Evolutionary conservation across 30 jellyfish, hydroid and myxozoan genomes (phyloP), one percentile per base, ranked within the genome.

Genomic region (Hydractinia echinata): DNA sequence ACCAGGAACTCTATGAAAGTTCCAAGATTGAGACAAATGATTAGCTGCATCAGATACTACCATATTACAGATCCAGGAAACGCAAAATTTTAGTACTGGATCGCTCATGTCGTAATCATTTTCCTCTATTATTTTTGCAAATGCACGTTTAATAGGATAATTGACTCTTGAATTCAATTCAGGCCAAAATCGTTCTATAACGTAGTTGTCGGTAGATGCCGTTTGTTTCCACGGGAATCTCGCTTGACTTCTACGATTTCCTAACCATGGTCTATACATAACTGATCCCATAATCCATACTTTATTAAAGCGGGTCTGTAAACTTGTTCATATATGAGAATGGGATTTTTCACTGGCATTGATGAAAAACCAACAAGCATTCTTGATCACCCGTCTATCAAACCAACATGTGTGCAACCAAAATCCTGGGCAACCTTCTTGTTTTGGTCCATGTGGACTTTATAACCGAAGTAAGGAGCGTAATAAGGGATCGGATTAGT

Each of bases 361-460:
- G 78, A 67, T 67, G 50, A 15, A 67, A 13, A 67, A 10, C 78
- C 78, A 67, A 15, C 19, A 21, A 67, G n/a, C 78, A 67, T 67
- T 21, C 78, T 16, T 13, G 78, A 67, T 1, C 78, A 67, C 50
- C 78, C 78, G 21, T 67, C 78, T 13, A 67, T 67, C 50, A 20
- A 10, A 13, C 50, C 78, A 13, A 67, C 78, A 67, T 67, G 78
- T 13, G 78, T 20, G 50, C 78, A 67, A 67, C 78, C 78, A 13
- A 67, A 67, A 67, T 67, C 51, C 21, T 67, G 78, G 19, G 50
- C 78, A 21, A 67, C 3, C 51, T 67, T 67, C 3, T 67, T 4
- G 50, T 67, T 67, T 67, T 67, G 78, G 21, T 67, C 78, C 78
- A 67, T 67, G 78, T 67, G 78, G 14, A 67, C 50, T 21, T 67